phyloP scores from a whole-genome alignment of 2,113 vertebrate species.

The Centropus bengalensis region DNA sequence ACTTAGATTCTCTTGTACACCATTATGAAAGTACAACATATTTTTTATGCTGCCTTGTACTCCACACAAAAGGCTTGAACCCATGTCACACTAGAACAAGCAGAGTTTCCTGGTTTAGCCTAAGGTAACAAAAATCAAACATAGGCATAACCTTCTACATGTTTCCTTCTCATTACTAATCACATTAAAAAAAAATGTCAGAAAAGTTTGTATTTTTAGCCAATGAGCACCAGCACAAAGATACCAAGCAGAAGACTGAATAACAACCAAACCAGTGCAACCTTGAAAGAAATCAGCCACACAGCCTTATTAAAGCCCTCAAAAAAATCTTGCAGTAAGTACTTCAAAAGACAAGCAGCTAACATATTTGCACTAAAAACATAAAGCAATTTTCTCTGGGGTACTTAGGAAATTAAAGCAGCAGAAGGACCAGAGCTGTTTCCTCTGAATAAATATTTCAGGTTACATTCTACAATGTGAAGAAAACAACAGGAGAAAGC shows the following conservation, averaged over 20 bases:
- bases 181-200: not conserved
- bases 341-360: not conserved
- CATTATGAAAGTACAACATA: not conserved
- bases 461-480: not conserved
- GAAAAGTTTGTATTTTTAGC: not conserved
- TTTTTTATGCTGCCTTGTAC: not conserved
- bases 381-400: not conserved
- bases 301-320: not conserved
- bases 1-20: not conserved
- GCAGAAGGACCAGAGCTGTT: not conserved
- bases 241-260: not conserved
- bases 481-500: not conserved
- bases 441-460: not conserved
- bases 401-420: not conserved
- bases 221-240: not conserved
- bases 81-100: not conserved
- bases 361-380: not conserved
- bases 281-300: not conserved
- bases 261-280: not conserved
- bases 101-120: not conserved
- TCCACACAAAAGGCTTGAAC: rapidly evolving
- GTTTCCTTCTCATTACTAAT: not conserved
- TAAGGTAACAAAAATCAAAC: not conserved
- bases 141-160: not conserved
- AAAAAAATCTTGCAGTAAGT: not conserved